These are phyloP conservation scores for Caloenas nicobarica DNA, from an alignment of 2,113 vertebrate genomes.

Conservation along the genomic window DNA sequence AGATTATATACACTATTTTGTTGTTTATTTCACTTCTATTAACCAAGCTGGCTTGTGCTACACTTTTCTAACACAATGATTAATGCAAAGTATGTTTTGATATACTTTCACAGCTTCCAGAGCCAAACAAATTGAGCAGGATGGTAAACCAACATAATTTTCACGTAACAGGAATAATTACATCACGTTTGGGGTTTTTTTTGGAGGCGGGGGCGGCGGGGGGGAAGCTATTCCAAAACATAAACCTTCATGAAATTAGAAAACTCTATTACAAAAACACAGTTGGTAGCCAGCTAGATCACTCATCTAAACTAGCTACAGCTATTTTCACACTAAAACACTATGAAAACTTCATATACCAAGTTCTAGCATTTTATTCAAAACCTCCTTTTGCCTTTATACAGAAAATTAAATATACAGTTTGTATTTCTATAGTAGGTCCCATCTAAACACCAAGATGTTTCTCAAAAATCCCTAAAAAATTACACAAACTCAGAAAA, in stretches of 20 bases:
- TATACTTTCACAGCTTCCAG: not conserved
- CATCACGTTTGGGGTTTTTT: not conserved
- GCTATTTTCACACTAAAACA: not conserved
- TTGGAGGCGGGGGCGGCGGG: too few relatives aligned
- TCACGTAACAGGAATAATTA: not conserved
- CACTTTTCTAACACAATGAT: not conserved
- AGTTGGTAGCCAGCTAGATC: not conserved
- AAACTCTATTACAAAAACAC: not conserved
- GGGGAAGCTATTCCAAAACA: not conserved
- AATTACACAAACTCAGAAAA: not conserved
- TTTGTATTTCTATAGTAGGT: not conserved
- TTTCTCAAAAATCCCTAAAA: not conserved
- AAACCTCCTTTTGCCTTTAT: not conserved
- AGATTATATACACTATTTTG: not conserved
- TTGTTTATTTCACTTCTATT: not conserved
- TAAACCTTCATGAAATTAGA: not conserved
- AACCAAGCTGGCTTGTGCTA: not conserved
- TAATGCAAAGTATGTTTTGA: not conserved
- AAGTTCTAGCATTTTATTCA: not conserved
- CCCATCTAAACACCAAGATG: not conserved
- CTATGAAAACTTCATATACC: not conserved
- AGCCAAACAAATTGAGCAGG: not conserved
- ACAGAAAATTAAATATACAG: not conserved
- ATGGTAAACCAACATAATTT: not conserved
- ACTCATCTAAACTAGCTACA: not conserved